Evolutionary conservation across 2,888 invertebrate genomes (phyloP).

Genomic region (Acleris holmiana): DNA sequence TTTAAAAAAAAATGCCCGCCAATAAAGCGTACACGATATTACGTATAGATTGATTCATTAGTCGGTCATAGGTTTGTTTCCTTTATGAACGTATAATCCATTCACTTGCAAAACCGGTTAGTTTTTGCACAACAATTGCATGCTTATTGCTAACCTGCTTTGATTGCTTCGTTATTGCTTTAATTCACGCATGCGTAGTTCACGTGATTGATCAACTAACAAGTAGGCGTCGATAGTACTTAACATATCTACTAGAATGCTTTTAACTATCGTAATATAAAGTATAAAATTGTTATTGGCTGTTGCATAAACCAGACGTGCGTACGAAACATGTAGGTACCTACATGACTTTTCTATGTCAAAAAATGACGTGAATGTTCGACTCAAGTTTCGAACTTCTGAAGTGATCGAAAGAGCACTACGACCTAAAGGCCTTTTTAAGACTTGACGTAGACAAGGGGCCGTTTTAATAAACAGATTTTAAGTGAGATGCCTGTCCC

Average conservation of each 20-base stretch:
- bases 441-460: too few relatives aligned
- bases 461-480: too few relatives aligned
- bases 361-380: too few relatives aligned
- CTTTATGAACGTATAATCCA: not conserved
- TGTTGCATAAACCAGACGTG: not conserved
- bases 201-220: not conserved
- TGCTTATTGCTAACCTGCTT: conserved; percentile 1
- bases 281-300: not conserved
- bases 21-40: too few relatives aligned
- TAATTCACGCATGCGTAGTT: conserved; percentile 27
- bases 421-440: too few relatives aligned
- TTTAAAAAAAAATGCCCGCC: too few relatives aligned
- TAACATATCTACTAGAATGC: not conserved
- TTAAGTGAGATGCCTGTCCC: too few relatives aligned
- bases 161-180: conserved; percentile 17
- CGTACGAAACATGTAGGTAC: too few relatives aligned
- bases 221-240: not conserved
- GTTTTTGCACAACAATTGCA: conserved; percentile 23
- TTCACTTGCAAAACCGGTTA: conserved; percentile 1
- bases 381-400: too few relatives aligned
- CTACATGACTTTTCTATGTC: too few relatives aligned
- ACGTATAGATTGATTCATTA: not conserved
- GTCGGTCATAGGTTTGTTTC: not conserved
- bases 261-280: not conserved
- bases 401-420: too few relatives aligned